A percentile compares a stretch with the other conserved stretches of the same genome.
phyloP scores from a whole-genome alignment of 2,797 vertebrate genomes.

The Dendrocincla tyrannina region DNA sequence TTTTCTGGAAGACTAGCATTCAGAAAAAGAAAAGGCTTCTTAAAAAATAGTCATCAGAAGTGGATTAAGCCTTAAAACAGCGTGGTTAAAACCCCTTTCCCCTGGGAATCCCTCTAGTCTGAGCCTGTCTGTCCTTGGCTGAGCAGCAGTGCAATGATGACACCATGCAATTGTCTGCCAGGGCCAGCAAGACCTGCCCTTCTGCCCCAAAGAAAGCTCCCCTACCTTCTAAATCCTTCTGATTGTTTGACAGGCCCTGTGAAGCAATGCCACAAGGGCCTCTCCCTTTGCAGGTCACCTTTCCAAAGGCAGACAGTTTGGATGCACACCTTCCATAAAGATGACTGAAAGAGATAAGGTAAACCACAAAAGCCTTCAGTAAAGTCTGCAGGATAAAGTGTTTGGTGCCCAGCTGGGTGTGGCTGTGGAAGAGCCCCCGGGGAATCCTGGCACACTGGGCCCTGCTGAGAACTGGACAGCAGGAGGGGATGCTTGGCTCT shows the following conservation, averaged over 20 bases:
- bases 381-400: not conserved
- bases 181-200: not conserved
- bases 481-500: not conserved
- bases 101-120: not conserved
- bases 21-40: not conserved
- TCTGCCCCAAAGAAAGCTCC: not conserved
- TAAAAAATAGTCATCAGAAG: not conserved
- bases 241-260: not conserved
- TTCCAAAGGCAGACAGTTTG: not conserved
- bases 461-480: not conserved
- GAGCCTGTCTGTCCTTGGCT: not conserved
- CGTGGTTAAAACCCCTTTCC: not conserved
- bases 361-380: not conserved
- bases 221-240: not conserved
- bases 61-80: not conserved
- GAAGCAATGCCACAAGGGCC: not conserved
- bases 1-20: not conserved
- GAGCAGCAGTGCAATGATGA: not conserved
- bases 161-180: not conserved
- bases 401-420: not conserved
- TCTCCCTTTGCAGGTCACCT: not conserved
- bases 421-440: not conserved
- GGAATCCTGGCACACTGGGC: not conserved
- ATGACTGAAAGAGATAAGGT: slow-evolving; percentile 16
- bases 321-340: not conserved